These are phyloP conservation scores for Tiliacea aurago DNA, from an alignment of 2,888 invertebrate genomes.

Conservation along the genomic window DNA sequence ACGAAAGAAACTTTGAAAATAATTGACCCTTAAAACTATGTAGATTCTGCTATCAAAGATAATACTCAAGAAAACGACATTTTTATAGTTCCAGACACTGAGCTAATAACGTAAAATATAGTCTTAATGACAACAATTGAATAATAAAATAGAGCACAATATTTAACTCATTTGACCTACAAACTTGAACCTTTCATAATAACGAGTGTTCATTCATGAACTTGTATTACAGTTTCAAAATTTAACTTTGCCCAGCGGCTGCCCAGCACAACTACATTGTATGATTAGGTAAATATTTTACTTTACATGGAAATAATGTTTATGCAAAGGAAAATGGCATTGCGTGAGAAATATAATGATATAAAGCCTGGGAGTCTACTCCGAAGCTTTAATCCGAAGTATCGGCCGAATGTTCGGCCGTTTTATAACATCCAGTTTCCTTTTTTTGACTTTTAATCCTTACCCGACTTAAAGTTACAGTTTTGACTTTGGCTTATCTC, in stretches of 20 bases:
- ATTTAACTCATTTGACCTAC: slow-evolving; percentile 33
- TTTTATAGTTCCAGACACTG: background rate
- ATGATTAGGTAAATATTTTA: slow-evolving; percentile 7
- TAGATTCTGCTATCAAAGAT: background rate
- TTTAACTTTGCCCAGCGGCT: background rate
- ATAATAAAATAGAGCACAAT: slow-evolving; percentile 24
- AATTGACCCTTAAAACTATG: background rate
- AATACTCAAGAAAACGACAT: background rate
- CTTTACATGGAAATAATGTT: background rate
- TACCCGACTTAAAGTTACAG: too few relatives aligned
- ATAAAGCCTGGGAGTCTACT: too few relatives aligned
- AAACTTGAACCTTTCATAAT: slow-evolving; percentile 34
- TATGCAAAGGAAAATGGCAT: background rate
- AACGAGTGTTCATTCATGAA: background rate
- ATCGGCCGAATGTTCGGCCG: too few relatives aligned
- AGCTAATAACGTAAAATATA: slow-evolving; percentile 1
- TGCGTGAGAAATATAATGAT: background rate
- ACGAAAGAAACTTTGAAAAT: background rate
- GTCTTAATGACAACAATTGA: slow-evolving; percentile 27
- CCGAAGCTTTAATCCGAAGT: too few relatives aligned
- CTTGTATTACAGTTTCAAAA: background rate
- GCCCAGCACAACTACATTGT: background rate
- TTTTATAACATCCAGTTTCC: too few relatives aligned
- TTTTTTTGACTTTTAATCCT: too few relatives aligned
- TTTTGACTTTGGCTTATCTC: too few relatives aligned